Percentiles rank a stretch among this genome's conserved stretches.
Conservation (phyloP, 2,888 invertebrate species). For the Lymantria dispar region DNA sequence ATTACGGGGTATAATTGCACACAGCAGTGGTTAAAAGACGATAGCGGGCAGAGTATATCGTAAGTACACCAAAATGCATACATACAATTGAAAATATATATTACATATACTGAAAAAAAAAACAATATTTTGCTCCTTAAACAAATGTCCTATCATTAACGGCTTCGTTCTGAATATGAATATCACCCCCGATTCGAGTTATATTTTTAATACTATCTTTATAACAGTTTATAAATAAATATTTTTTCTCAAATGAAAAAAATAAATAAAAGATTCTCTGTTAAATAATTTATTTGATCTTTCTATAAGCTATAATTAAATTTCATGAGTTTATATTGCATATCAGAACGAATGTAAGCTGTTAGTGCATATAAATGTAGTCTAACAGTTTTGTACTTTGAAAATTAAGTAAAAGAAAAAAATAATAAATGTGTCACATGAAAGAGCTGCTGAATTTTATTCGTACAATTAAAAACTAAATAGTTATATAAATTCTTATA, state of each 20-base stretch:
- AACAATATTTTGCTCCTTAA: not conserved
- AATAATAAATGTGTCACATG: conserved; percentile 37
- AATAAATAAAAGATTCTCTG: conserved; percentile 62
- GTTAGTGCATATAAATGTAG: conserved; percentile 56
- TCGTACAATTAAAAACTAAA: conserved; percentile 63
- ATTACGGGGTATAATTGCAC: conserved; percentile 66
- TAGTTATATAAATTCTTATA: conserved; percentile 58
- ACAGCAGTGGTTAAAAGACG: conserved; percentile 63
- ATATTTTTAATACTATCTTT: conserved; percentile 60
- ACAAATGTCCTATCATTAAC: conserved; percentile 13
- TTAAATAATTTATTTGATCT: conserved; percentile 72
- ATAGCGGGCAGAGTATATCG: conserved; percentile 51
- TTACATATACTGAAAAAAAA: conserved; percentile 38
- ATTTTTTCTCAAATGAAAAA: conserved; percentile 65
- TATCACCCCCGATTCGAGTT: conserved; percentile 48
- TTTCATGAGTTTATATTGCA: conserved; percentile 51
- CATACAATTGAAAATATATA: conserved; percentile 14
- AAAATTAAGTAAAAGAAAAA: conserved; percentile 66
- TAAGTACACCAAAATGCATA: conserved; percentile 61
- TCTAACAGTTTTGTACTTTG: conserved; percentile 76
- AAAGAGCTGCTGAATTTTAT: conserved; percentile 68
- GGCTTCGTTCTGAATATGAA: conserved; percentile 45
- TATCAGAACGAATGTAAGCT: conserved; percentile 56
- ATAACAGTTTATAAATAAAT: conserved; percentile 64
- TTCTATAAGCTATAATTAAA: conserved; percentile 49